phyloP scores from a whole-genome alignment of 1,140 invertebrate genomes.

The Tenebrio molitor region DNA sequence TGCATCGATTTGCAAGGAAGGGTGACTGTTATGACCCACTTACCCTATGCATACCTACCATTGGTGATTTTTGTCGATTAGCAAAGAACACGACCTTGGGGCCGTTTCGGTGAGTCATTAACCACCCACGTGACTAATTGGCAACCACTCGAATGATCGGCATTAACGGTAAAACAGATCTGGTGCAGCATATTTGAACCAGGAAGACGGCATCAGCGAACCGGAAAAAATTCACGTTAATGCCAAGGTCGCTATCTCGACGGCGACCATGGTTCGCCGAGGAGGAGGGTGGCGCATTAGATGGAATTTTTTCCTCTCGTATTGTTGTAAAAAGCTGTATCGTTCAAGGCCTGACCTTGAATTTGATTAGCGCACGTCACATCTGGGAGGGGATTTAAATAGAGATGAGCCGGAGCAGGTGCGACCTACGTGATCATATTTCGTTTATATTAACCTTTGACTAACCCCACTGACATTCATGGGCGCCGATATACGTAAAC shows the following conservation, averaged over 20 bases:
- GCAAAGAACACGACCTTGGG: neutral
- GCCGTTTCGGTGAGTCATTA: neutral
- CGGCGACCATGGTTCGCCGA: neutral
- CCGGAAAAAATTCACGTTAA: conserved; percentile 49
- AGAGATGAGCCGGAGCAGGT: conserved; percentile 48
- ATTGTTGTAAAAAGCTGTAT: conserved; percentile 18
- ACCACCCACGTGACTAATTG: conserved; percentile 3
- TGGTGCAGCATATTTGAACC: conserved; percentile 7
- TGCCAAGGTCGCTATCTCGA: conserved; percentile 38
- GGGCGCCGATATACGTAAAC: conserved; percentile 18
- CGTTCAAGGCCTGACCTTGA: conserved; percentile 43
- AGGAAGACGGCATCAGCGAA: conserved; percentile 35
- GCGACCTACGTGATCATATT: conserved; percentile 50
- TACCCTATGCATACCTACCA: conserved; percentile 34
- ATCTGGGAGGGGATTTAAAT: conserved; percentile 20
- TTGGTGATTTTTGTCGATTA: conserved; percentile 17
- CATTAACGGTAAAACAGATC: conserved; percentile 4
- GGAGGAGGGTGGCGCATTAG: neutral
- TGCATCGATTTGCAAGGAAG: conserved; percentile 53
- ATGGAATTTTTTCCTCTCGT: conserved; percentile 3
- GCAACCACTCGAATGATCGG: neutral
- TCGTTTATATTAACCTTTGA: conserved; percentile 49
- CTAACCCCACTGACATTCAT: conserved; percentile 45
- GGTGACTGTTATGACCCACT: conserved; percentile 51
- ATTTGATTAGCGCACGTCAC: conserved; percentile 41